These are phyloP conservation scores for Alouatta palliata DNA, from an alignment of 2,113 vertebrate genomes.

Conservation along the genomic window DNA sequence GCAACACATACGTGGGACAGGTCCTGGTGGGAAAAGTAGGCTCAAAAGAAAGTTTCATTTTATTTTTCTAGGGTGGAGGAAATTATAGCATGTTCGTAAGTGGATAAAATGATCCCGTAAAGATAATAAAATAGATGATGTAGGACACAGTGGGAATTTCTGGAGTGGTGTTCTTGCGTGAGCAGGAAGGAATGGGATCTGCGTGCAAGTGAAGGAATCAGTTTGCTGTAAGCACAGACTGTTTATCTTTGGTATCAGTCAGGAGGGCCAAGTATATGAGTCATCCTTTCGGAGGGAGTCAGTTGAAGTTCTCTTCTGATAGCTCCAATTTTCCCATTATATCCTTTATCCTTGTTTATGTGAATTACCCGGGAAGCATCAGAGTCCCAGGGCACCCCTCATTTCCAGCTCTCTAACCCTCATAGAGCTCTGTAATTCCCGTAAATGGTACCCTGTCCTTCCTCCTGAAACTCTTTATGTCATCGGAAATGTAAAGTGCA, in stretches of 20 bases:
- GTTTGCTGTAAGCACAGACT: not conserved
- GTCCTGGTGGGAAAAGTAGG: not conserved
- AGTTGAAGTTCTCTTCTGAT: not conserved
- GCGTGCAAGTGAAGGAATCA: not conserved
- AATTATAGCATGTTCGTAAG: not conserved
- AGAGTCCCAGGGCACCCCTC: not conserved
- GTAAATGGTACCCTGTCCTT: not conserved
- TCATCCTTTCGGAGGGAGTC: not conserved
- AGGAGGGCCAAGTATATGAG: not conserved
- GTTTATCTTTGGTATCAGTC: not conserved
- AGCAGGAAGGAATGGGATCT: not conserved
- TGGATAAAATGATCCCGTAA: not conserved
- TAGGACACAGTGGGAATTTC: not conserved
- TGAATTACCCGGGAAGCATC: not conserved
- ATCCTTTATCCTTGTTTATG: not conserved
- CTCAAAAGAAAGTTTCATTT: not conserved
- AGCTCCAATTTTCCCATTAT: not conserved
- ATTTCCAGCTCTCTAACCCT: not conserved
- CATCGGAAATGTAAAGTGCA: not conserved
- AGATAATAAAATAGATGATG: not conserved
- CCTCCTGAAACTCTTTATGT: not conserved
- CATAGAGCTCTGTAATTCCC: not conserved
- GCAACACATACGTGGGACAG: not conserved
- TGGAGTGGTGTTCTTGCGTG: not conserved
- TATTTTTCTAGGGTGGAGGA: not conserved